A percentile compares a stretch with the other conserved stretches of the same genome.
Conservation (phyloP, 2,113 vertebrate species). For the Notothenia rossii region DNA sequence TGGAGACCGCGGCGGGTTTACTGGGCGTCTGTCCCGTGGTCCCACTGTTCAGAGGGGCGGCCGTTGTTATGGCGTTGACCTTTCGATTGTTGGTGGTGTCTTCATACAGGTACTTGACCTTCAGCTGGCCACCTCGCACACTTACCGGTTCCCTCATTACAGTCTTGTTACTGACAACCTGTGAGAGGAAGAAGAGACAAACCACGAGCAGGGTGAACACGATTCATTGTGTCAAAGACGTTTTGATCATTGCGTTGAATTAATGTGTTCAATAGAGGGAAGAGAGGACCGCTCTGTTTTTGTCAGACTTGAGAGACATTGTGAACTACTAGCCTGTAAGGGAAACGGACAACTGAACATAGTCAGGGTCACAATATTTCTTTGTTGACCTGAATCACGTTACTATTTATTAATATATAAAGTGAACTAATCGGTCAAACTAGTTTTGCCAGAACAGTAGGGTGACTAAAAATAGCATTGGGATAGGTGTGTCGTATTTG, state of each 20-base stretch:
- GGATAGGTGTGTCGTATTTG: no score
- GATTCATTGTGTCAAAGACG: no score
- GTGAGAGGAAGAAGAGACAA: slow-evolving; percentile 2
- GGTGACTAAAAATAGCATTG: neutral
- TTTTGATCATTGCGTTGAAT: no score
- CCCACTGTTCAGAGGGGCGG: slow-evolving; percentile 78
- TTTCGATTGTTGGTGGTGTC: slow-evolving; percentile 89
- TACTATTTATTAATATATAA: neutral
- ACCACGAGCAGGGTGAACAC: neutral
- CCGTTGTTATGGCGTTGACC: slow-evolving; percentile 79
- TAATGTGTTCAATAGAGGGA: no score
- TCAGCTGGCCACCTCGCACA: slow-evolving; percentile 87
- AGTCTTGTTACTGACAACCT: slow-evolving; percentile 84
- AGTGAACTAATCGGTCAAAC: neutral
- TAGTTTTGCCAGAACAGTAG: neutral
- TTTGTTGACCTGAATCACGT: neutral
- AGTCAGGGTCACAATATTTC: no score
- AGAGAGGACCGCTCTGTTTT: no score
- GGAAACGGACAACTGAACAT: neutral
- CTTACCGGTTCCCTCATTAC: slow-evolving; percentile 88
- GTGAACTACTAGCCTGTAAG: no score
- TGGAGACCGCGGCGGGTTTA: slow-evolving; percentile 72
- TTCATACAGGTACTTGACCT: slow-evolving; percentile 95
- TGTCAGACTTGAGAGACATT: neutral
- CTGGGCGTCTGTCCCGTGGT: slow-evolving; percentile 76